Evolutionary conservation across 2,113 vertebrate species (phyloP).

Genomic region (Amblyornis subalaris): DNA sequence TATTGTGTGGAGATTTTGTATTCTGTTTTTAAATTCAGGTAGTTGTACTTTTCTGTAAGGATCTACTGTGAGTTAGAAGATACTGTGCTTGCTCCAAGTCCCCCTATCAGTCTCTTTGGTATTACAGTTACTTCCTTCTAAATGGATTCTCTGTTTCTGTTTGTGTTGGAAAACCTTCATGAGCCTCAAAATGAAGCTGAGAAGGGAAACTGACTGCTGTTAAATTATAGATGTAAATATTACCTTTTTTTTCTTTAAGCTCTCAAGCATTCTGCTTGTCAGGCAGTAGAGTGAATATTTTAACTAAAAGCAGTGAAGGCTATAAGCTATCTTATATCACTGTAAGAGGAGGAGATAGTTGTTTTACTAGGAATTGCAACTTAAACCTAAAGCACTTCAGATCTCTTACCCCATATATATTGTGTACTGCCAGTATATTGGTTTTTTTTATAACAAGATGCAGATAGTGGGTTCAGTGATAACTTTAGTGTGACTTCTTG

Average conservation of each 20-base stretch:
- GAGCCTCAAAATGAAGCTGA: neutral
- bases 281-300: neutral
- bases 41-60: neutral
- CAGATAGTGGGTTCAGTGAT: neutral
- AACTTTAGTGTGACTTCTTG: neutral
- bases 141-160: neutral
- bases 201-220: neutral
- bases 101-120: neutral
- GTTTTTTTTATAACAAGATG: neutral
- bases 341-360: neutral
- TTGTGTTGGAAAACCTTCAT: neutral
- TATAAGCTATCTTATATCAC: neutral
- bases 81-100: neutral
- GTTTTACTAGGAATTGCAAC: neutral
- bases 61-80: neutral
- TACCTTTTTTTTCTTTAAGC: neutral
- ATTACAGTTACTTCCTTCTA: slow-evolving; percentile 17
- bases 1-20: neutral
- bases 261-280: neutral
- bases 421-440: neutral
- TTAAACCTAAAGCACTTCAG: neutral
- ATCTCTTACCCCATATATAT: neutral
- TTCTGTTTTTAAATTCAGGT: neutral
- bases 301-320: neutral
- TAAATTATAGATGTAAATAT: neutral